Conservation (phyloP, 2,797 vertebrate genomes). For the Myotis daubentonii region DNA sequence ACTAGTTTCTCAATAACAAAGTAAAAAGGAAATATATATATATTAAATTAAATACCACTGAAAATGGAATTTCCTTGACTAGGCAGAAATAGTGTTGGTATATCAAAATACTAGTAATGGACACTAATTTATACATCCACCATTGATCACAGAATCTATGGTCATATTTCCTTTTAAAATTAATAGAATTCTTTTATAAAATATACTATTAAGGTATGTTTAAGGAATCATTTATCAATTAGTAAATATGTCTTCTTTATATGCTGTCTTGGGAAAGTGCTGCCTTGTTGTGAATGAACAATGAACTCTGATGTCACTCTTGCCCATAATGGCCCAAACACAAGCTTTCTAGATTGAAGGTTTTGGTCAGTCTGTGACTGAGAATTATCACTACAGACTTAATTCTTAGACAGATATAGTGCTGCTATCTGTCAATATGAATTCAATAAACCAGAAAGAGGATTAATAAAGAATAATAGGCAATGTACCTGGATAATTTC, state of each 20-base stretch:
- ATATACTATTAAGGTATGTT: neutral
- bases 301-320: neutral
- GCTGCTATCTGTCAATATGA: neutral
- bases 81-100: neutral
- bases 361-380: neutral
- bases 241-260: neutral
- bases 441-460: neutral
- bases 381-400: neutral
- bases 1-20: neutral
- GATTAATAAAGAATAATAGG: neutral
- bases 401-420: neutral
- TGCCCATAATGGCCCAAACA: neutral
- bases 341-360: neutral
- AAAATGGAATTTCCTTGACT: neutral
- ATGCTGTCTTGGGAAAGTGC: neutral
- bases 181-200: conserved; percentile 20
- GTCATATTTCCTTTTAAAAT: conserved; percentile 43
- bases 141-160: neutral
- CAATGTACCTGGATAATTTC: neutral
- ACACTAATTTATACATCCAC: neutral
- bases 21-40: neutral
- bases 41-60: neutral
- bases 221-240: neutral
- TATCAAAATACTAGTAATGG: neutral
- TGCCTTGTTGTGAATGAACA: neutral